Percentiles rank a stretch among this genome's conserved stretches.
Conservation (phyloP, 2,888 invertebrate genomes). For the Heteropelma amictum region DNA sequence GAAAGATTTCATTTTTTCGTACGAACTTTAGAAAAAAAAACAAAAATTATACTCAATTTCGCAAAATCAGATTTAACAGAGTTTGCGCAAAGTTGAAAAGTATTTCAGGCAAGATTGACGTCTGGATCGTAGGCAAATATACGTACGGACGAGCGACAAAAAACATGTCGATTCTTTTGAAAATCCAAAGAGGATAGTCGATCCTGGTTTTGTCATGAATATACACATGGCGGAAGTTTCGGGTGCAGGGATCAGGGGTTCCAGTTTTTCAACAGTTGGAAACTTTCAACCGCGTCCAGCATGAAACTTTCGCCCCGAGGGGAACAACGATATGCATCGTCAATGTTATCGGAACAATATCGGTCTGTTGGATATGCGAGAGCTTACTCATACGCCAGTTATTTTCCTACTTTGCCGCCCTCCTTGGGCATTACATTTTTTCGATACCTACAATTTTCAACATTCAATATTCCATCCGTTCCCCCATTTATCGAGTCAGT, state of each 20-base stretch:
- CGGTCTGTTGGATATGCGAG: constrained; percentile 3
- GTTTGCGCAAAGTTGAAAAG: no score
- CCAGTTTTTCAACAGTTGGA: no score
- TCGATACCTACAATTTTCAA: neutral
- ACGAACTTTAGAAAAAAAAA: no score
- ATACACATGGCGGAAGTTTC: neutral
- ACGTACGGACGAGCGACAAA: no score
- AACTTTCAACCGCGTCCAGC: neutral
- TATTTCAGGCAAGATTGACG: no score
- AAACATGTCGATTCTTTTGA: no score
- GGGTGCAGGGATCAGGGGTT: neutral
- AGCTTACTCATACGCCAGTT: neutral
- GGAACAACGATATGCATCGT: constrained; percentile 25
- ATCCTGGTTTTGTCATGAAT: neutral
- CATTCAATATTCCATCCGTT: neutral
- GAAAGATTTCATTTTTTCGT: no score
- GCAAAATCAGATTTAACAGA: constrained; percentile 99
- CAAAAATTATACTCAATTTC: no score
- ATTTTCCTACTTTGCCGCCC: constrained; percentile 11
- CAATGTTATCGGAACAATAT: constrained; percentile 28
- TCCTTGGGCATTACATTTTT: neutral
- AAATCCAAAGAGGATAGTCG: no score
- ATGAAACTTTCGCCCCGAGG: constrained; percentile 7
- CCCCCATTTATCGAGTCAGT: neutral
- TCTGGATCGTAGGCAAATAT: no score